A percentile compares a stretch with the other conserved stretches of the same genome.
These are phyloP conservation scores for Pagrus major DNA, from an alignment of 2,113 vertebrate genomes.

Conservation along the genomic window DNA sequence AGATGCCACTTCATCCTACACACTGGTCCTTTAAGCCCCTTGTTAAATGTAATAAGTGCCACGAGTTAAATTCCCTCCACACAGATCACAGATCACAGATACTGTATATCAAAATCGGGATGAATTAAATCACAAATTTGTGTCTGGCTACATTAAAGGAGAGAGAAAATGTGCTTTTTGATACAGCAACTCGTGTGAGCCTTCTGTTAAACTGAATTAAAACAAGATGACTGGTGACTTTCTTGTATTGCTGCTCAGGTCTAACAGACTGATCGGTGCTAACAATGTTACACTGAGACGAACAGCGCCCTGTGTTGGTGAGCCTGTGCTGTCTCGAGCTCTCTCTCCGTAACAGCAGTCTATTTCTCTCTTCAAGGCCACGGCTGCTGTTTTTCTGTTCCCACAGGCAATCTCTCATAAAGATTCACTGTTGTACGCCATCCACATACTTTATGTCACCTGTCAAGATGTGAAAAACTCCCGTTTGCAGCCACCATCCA, in stretches of 20 bases:
- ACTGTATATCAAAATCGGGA: not conserved
- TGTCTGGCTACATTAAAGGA: not conserved
- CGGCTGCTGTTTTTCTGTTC: conserved; percentile 33
- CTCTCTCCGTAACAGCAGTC: conserved; percentile 45
- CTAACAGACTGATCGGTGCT: not conserved
- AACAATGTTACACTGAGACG: not conserved
- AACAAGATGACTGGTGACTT: not conserved
- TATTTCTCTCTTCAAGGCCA: conserved; percentile 59
- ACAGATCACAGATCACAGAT: not conserved
- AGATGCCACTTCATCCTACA: no score
- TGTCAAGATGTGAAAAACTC: conserved; percentile 62
- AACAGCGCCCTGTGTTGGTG: not conserved
- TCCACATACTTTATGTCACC: conserved; percentile 58
- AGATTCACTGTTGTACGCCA: conserved; percentile 30
- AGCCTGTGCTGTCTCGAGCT: not conserved
- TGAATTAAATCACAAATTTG: not conserved
- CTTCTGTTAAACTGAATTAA: not conserved
- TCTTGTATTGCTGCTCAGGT: not conserved
- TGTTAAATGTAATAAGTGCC: not conserved
- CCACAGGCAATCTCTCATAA: conserved; percentile 38
- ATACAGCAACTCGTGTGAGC: not conserved
- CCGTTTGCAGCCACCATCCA: conserved; percentile 2
- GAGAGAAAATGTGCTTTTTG: not conserved
- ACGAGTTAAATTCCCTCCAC: not conserved
- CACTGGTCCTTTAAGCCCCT: not conserved